Conservation (phyloP, 2,888 invertebrate genomes). For the Eilema depressum region DNA sequence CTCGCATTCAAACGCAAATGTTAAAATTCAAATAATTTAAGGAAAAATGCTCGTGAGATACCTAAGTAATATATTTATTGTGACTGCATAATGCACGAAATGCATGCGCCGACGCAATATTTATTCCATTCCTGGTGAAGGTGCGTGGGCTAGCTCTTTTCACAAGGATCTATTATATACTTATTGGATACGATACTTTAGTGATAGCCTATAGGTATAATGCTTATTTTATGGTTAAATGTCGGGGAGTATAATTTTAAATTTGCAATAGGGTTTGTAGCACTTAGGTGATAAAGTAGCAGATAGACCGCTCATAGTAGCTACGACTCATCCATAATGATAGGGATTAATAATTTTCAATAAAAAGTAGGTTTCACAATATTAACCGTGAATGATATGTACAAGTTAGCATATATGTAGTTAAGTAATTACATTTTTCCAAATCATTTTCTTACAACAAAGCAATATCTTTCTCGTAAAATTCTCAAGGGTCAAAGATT, state of each 20-base stretch:
- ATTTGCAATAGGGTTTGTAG: not conserved
- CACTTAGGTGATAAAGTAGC: not conserved
- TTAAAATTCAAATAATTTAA: constrained; percentile 54
- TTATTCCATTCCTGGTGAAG: constrained; percentile 65
- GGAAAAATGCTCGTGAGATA: constrained; percentile 52
- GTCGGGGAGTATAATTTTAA: not conserved
- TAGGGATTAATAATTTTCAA: not conserved
- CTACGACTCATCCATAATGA: not conserved
- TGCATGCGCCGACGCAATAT: constrained; percentile 69
- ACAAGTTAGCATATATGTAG: not conserved
- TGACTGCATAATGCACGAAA: constrained; percentile 64
- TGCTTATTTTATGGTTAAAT: constrained; percentile 15
- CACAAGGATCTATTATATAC: constrained; percentile 46
- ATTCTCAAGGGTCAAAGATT: not conserved
- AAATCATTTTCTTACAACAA: not conserved
- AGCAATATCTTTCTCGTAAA: not conserved
- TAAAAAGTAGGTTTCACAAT: no score
- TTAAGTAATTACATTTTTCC: no score
- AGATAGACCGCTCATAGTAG: not conserved
- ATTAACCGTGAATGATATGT: no score
- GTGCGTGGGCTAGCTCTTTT: constrained; percentile 69
- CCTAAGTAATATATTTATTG: constrained; percentile 57
- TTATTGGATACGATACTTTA: constrained; percentile 46
- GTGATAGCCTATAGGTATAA: constrained; percentile 12
- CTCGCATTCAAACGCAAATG: constrained; percentile 54